These are phyloP conservation scores for Actinopyga echinites DNA, from an alignment of 53 echinoderm and acorn worm species.

Conservation along the genomic window DNA sequence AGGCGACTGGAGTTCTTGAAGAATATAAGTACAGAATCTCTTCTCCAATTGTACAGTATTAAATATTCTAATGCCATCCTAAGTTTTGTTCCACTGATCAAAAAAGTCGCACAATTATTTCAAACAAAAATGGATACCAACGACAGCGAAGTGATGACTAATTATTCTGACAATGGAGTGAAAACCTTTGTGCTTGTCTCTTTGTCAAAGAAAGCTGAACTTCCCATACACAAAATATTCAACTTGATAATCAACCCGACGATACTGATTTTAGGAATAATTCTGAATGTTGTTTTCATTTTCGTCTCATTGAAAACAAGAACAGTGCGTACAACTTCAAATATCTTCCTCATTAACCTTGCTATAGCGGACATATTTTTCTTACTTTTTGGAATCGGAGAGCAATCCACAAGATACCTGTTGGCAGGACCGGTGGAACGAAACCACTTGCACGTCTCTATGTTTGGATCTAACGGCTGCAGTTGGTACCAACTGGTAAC, in stretches of 20 bases:
- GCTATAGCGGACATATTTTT: conserved; percentile 20
- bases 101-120: too few relatives aligned
- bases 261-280: conserved; percentile 1
- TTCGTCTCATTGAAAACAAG: conserved; percentile 1
- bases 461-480: conserved; percentile 25
- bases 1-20: too few relatives aligned
- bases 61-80: too few relatives aligned
- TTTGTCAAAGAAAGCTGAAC: background rate
- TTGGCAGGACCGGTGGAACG: background rate
- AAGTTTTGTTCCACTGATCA: too few relatives aligned
- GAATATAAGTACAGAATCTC: too few relatives aligned
- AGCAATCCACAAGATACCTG: background rate
- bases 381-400: conserved; percentile 7
- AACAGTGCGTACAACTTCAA: conserved; percentile 6
- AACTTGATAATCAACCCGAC: background rate
- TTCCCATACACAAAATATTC: background rate
- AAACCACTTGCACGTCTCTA: background rate
- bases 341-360: conserved; percentile 5
- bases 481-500: conserved; percentile 7
- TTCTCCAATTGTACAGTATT: too few relatives aligned
- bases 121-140: too few relatives aligned
- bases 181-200: too few relatives aligned
- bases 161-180: too few relatives aligned
- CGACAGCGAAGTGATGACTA: too few relatives aligned
- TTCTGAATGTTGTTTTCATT: conserved; percentile 10